Base-by-base conservation (phyloP, 2,113 vertebrate genomes). In the Hyla sarda region DNA sequence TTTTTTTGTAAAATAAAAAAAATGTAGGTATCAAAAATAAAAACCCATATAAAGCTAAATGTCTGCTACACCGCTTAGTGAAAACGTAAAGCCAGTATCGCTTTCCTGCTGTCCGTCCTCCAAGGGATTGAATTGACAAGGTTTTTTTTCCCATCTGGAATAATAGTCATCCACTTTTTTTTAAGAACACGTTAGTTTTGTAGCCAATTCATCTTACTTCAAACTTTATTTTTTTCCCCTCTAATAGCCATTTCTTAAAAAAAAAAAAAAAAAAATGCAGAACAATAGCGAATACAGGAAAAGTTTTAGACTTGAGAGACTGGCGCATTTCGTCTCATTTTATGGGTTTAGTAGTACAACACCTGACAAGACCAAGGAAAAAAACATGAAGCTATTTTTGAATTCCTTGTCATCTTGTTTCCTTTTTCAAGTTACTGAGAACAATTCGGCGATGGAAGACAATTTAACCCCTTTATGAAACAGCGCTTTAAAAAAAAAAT, bases 81-180 rank as follows among this genome's bases (percentile, higher is more conserved):
- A 23, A 45, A 67, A 30, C 9, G 21, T 17, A 14, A 45, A 41
- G 32, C 48, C 69, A 41, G 50, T 28, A 75, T 75, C 13, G n/a
- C 60, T 74, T 83, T 48, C 37, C 34, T n/a, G 37, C 28, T 50
- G 34, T 69, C 37, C 50, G 58, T 78, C 58, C 62, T 85, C 45
- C 47, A 58, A 65, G 56, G 32, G 48, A 78, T 28, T 78, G 45
- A 69, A 78, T 2, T 30, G 75, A 85, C 28, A 78, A 69, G 32
- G 32, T 28, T 34, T 19, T 16, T 62, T 47, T 67, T 69, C 13
- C 83, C 60, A 78, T 85, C 60, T 85, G 83, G 83, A 69, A 65
- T 52, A 30, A 60, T 58, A 47, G 1, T 74, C 34, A 41, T 75
- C 13, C 2, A 1, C 14, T 85, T 41, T 67, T 83, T 50, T 73